Conservation (phyloP, 1,140 invertebrate species). For the Drosophila mayri region DNA sequence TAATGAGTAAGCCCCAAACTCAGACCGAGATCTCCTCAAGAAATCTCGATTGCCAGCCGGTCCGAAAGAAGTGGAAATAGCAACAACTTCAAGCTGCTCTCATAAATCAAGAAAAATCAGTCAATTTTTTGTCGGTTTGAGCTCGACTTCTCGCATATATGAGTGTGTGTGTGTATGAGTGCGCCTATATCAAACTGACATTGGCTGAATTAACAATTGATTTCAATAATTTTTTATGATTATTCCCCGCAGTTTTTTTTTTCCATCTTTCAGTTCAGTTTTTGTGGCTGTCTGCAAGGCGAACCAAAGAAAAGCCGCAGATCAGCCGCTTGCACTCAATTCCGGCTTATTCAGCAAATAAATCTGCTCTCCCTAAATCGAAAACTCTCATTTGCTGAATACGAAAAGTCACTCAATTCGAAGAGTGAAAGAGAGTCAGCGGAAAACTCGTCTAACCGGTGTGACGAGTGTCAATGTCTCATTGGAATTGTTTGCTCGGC, state of each 20-base stretch:
- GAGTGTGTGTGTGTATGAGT: slow-evolving; percentile 15
- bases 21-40: slow-evolving; percentile 44
- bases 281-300: slow-evolving; percentile 29
- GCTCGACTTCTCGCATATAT: background rate
- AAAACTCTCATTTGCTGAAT: slow-evolving; percentile 53
- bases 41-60: slow-evolving; percentile 54
- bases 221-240: slow-evolving; percentile 83
- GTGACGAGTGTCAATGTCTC: slow-evolving; percentile 82
- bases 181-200: slow-evolving; percentile 76
- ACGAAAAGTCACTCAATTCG: slow-evolving; percentile 61
- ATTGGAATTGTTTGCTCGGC: slow-evolving; percentile 74
- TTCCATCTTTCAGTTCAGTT: slow-evolving; percentile 41
- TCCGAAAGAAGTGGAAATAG: slow-evolving; percentile 32
- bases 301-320: slow-evolving; percentile 50
- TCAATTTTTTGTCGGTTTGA: slow-evolving; percentile 69
- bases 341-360: slow-evolving; percentile 47
- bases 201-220: slow-evolving; percentile 83
- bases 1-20: slow-evolving; percentile 53
- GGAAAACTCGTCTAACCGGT: slow-evolving; percentile 78
- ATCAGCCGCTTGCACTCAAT: slow-evolving; percentile 50
- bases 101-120: slow-evolving; percentile 82
- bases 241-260: slow-evolving; percentile 59
- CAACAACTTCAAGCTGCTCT: slow-evolving; percentile 53
- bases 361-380: background rate
- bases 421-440: slow-evolving; percentile 20